A percentile compares a stretch with the other conserved stretches of the same genome.
Evolutionary conservation across 1,140 invertebrate species (phyloP).

Genomic region (fruit fly (Drosophila melanogaster)): Release_6_plus_ISO1_MT NT_033779.5:2055001-2055500

Average conservation of each 20-base stretch:
- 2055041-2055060: slow-evolving; percentile 59
- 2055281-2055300: slow-evolving; percentile 2
- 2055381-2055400: slow-evolving; percentile 68
- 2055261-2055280: not conserved
- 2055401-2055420: slow-evolving; percentile 70
- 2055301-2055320: slow-evolving; percentile 11
- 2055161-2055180: not conserved
- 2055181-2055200: not conserved
- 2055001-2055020: slow-evolving; percentile 50
- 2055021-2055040: slow-evolving; percentile 59
- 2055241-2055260: slow-evolving; percentile 1
- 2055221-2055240: slow-evolving; percentile 14
- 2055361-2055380: slow-evolving; percentile 69
- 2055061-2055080: slow-evolving; percentile 41
- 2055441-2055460: slow-evolving; percentile 73
- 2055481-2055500: slow-evolving; percentile 70
- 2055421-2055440: slow-evolving; percentile 80
- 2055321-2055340: slow-evolving; percentile 51
- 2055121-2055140: not conserved
- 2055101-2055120: slow-evolving; percentile 69
- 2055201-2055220: slow-evolving; percentile 27
- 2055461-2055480: slow-evolving; percentile 69
- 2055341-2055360: slow-evolving; percentile 43
- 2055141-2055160: too few relatives aligned
- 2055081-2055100: slow-evolving; percentile 53